These are phyloP conservation scores for Drosophila aff. DNA, from an alignment of 1,140 invertebrate genomes.

Conservation along the genomic window DNA sequence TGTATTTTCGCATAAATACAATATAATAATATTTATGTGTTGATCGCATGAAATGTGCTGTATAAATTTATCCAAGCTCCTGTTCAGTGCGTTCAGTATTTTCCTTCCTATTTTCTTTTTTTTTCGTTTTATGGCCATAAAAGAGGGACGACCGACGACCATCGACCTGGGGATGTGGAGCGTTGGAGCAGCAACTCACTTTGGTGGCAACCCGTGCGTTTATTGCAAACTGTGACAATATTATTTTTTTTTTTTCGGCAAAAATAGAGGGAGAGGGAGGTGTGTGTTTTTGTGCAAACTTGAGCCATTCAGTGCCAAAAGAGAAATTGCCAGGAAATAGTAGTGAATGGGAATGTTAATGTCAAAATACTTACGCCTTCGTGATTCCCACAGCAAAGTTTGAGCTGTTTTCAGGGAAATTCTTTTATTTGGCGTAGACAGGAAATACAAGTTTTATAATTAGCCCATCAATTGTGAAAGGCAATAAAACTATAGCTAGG, in stretches of 20 bases:
- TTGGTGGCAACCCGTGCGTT: constrained; percentile 43
- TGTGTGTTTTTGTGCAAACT: constrained; percentile 4
- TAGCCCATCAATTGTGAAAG: not conserved
- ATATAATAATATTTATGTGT: constrained; percentile 82
- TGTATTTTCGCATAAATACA: constrained; percentile 47
- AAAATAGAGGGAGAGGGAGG: not conserved
- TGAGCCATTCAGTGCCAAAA: constrained; percentile 13
- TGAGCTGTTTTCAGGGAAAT: not conserved
- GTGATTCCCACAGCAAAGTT: constrained; percentile 5
- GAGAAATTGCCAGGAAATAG: constrained; percentile 61
- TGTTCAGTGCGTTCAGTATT: constrained; percentile 52
- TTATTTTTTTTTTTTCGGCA: constrained; percentile 20
- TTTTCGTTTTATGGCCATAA: constrained; percentile 30
- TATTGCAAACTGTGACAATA: constrained; percentile 79
- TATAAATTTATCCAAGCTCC: constrained; percentile 73
- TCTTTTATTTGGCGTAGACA: not conserved
- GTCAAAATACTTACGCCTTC: constrained; percentile 21
- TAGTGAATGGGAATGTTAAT: constrained; percentile 43
- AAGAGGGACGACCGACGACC: constrained; percentile 8
- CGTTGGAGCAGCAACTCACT: constrained; percentile 19
- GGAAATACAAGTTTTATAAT: not conserved
- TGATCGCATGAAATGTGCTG: constrained; percentile 79
- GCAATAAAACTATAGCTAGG: not conserved
- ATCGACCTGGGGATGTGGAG: not conserved
- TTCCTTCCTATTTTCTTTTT: constrained; percentile 41